Evolutionary conservation across 1,140 invertebrate species (phyloP).

Genomic region (Trissolcus basalis): DNA sequence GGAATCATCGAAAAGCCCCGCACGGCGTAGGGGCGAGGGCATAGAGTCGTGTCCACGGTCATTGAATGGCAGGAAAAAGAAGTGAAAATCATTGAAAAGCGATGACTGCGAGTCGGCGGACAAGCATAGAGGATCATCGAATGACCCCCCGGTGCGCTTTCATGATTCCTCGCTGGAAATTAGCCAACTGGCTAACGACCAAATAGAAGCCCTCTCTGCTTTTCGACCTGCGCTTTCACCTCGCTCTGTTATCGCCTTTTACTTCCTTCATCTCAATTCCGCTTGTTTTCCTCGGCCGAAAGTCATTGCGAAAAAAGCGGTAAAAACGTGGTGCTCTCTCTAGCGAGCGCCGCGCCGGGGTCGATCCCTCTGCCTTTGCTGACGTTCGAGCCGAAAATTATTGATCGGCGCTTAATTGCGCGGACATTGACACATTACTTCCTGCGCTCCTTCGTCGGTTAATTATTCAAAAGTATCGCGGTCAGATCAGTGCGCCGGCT

Average conservation of each 20-base stretch:
- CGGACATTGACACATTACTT: slow-evolving; percentile 51
- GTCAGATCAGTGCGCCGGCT: slow-evolving; percentile 13
- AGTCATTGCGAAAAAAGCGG: slow-evolving; percentile 15
- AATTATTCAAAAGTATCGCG: slow-evolving; percentile 47
- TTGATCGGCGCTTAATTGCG: slow-evolving; percentile 44
- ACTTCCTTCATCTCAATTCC: slow-evolving; percentile 56
- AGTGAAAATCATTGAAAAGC: slow-evolving; percentile 75
- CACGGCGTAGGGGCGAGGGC: slow-evolving; percentile 53
- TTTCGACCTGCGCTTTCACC: slow-evolving; percentile 45
- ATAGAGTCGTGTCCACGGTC: slow-evolving; percentile 64
- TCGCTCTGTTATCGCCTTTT: slow-evolving; percentile 54
- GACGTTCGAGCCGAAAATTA: slow-evolving; percentile 37
- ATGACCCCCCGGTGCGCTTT: slow-evolving; percentile 71
- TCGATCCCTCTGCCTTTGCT: slow-evolving; percentile 15
- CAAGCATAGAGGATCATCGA: slow-evolving; percentile 72
- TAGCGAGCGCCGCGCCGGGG: slow-evolving; percentile 2
- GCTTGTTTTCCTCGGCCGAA: slow-evolving; percentile 18
- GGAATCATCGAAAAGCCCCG: slow-evolving; percentile 73
- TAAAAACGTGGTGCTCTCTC: background rate
- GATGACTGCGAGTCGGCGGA: slow-evolving; percentile 67
- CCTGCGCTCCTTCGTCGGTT: slow-evolving; percentile 35
- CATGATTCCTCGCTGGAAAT: slow-evolving; percentile 75
- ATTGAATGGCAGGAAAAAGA: slow-evolving; percentile 74
- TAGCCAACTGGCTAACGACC: slow-evolving; percentile 76
- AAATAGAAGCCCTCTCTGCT: slow-evolving; percentile 67